Evolutionary conservation across 2,797 vertebrate genomes (phyloP).

Genomic region (Melanotaenia pygmaea): DNA sequence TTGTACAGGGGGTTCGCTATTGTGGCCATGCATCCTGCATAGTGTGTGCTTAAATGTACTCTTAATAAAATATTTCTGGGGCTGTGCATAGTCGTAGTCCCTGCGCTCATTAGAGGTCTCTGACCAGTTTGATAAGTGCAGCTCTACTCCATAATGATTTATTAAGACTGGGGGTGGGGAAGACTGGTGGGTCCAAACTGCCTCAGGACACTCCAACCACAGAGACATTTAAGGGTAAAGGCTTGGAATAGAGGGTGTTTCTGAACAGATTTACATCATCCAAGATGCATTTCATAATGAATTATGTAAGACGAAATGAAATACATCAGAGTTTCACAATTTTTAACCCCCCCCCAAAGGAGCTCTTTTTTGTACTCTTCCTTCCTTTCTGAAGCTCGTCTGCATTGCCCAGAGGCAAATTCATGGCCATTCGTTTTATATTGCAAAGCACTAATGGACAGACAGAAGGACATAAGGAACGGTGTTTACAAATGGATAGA

Average conservation of each 20-base stretch:
- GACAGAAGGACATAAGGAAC: conserved; percentile 63
- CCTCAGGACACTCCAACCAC: conserved; percentile 83
- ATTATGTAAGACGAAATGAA: conserved; percentile 86
- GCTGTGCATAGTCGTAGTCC: conserved; percentile 69
- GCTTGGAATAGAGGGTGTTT: conserved; percentile 75
- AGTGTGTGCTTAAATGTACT: conserved; percentile 81
- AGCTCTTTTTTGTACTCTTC: conserved; percentile 42
- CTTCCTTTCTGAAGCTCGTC: conserved; percentile 46
- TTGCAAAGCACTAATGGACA: conserved; percentile 76
- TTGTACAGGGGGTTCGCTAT: conserved; percentile 56
- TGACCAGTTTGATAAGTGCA: conserved; percentile 79
- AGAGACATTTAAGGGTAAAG: conserved; percentile 84
- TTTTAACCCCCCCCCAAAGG: conserved; percentile 40
- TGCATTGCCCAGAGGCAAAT: conserved; percentile 80
- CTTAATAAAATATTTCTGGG: conserved; percentile 85
- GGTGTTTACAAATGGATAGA: conserved; percentile 84
- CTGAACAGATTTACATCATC: conserved; percentile 84
- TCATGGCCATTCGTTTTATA: conserved; percentile 79
- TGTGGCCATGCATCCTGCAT: conserved; percentile 69
- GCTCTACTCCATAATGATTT: conserved; percentile 83
- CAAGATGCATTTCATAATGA: conserved; percentile 83
- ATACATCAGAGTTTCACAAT: conserved; percentile 79
- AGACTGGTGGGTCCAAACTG: conserved; percentile 75
- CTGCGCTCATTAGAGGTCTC: conserved; percentile 83
- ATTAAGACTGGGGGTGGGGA: conserved; percentile 79